Conservation (phyloP, 2,888 invertebrate genomes). For the Heliconius charithonia region DNA sequence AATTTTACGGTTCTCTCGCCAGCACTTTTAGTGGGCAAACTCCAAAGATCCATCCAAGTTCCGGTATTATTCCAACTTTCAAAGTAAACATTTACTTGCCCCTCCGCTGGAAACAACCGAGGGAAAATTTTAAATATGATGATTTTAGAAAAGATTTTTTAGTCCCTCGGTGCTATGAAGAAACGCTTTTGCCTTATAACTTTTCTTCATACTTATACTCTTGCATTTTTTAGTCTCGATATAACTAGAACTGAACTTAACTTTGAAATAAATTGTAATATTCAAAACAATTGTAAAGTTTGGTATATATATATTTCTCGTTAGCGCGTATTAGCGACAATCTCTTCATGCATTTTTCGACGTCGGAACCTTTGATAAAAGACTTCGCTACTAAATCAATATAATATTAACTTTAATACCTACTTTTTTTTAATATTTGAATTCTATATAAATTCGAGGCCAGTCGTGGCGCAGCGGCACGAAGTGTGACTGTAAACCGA, state of each 20-base stretch:
- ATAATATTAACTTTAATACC: too few relatives aligned
- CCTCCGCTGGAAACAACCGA: constrained; percentile 22
- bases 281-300: background rate
- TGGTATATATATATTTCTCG: too few relatives aligned
- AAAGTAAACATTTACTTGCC: constrained; percentile 30
- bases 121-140: constrained; percentile 32
- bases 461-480: too few relatives aligned
- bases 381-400: too few relatives aligned
- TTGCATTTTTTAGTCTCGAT: background rate
- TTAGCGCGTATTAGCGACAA: too few relatives aligned
- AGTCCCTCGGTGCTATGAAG: constrained; percentile 30
- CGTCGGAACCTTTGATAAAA: background rate
- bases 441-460: too few relatives aligned
- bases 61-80: constrained; percentile 31
- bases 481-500: too few relatives aligned
- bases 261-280: background rate
- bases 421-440: too few relatives aligned
- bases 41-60: constrained; percentile 12
- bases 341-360: background rate
- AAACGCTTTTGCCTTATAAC: constrained; percentile 5
- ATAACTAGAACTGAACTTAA: background rate
- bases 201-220: background rate
- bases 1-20: constrained; percentile 22
- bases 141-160: constrained; percentile 35
- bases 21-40: constrained; percentile 21